These are phyloP conservation scores for Drosophila dives DNA, from an alignment of 2,888 invertebrate genomes.

Conservation along the genomic window DNA sequence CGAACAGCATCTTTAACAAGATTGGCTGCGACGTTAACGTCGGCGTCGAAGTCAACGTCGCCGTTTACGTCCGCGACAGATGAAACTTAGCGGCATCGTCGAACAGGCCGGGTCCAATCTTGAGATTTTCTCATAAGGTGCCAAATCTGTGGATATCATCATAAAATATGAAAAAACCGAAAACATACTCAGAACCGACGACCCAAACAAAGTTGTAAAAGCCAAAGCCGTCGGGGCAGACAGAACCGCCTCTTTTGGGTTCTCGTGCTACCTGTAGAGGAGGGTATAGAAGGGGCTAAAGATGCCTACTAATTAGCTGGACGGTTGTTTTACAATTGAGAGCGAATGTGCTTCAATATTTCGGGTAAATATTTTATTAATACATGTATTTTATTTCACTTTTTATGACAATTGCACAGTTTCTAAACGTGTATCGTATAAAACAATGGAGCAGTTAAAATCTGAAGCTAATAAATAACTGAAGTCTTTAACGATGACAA, in stretches of 20 bases:
- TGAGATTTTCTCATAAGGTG: constrained; percentile 79
- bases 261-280: constrained; percentile 1
- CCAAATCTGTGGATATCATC: constrained; percentile 77
- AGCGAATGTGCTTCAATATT: constrained; percentile 42
- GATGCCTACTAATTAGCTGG: constrained; percentile 70
- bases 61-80: constrained; percentile 29
- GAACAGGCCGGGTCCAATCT: constrained; percentile 36
- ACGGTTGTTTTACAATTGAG: constrained; percentile 58
- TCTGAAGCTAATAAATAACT: constrained; percentile 75
- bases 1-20: constrained; percentile 72
- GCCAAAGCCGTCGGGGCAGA: constrained; percentile 35
- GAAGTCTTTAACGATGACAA: constrained; percentile 75
- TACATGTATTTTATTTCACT: constrained; percentile 8
- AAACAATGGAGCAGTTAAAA: constrained; percentile 73
- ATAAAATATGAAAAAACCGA: constrained; percentile 60
- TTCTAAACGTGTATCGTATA: constrained; percentile 15
- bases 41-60: constrained; percentile 21
- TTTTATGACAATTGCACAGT: constrained; percentile 18
- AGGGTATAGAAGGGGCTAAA: constrained; percentile 1
- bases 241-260: constrained; percentile 60
- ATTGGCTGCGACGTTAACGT: constrained; percentile 64
- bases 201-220: constrained; percentile 57
- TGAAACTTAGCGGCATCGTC: constrained; percentile 32
- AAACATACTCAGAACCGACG: constrained; percentile 66
- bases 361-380: constrained; percentile 59